phyloP scores from a whole-genome alignment of 2,888 invertebrate genomes.

The Aspidapion aeneum region DNA sequence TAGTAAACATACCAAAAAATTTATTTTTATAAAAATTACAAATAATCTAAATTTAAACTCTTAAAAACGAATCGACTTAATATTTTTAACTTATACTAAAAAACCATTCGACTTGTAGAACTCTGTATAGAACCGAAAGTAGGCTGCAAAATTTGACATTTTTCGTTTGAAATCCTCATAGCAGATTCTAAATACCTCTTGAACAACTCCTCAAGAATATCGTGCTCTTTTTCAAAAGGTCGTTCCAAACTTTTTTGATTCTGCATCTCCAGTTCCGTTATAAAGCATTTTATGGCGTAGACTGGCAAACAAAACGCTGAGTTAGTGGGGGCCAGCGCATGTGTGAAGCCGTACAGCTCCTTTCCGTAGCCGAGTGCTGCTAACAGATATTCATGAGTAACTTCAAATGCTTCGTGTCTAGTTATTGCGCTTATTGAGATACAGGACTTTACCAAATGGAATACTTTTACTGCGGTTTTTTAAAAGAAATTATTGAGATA shows the following conservation, averaged over 20 bases:
- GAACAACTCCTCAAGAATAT: constrained; percentile 58
- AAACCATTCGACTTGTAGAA: constrained; percentile 1
- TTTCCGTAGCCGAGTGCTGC: constrained; percentile 66
- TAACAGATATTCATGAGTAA: constrained; percentile 65
- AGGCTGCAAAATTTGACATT: constrained; percentile 16
- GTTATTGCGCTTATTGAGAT: too few relatives aligned
- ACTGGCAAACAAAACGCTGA: constrained; percentile 70
- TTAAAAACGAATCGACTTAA: too few relatives aligned
- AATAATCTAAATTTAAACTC: too few relatives aligned
- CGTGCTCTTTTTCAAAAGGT: constrained; percentile 52
- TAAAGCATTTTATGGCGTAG: constrained; percentile 68
- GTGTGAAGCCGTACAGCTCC: constrained; percentile 63
- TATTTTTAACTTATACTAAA: too few relatives aligned
- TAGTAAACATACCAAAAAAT: too few relatives aligned
- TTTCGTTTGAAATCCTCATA: constrained; percentile 59
- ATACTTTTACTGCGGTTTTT: too few relatives aligned
- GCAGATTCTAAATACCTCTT: constrained; percentile 63
- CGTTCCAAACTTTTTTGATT: constrained; percentile 49
- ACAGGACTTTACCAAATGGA: too few relatives aligned
- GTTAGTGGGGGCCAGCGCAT: constrained; percentile 54
- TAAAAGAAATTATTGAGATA: too few relatives aligned
- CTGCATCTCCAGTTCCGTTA: constrained; percentile 58
- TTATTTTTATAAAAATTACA: too few relatives aligned
- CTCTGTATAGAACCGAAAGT: constrained; percentile 15
- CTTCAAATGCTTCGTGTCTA: constrained; percentile 68